Evolutionary conservation across 2,113 vertebrate species (phyloP).

Genomic region (Engystomops pustulosus): DNA sequence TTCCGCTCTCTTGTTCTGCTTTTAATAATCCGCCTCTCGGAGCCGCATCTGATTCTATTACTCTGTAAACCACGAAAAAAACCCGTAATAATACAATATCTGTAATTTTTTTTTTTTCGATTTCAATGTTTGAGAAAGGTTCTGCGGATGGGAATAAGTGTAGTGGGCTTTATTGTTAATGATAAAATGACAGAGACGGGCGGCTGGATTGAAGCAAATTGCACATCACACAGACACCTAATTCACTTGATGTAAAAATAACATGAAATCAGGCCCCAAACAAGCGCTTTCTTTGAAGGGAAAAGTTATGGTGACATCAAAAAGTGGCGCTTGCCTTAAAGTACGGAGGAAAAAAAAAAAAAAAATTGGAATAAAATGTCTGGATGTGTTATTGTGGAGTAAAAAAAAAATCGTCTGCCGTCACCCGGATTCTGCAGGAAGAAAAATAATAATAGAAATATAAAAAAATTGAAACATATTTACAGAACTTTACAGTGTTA

Average conservation of each 20-base stretch:
- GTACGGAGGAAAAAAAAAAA: too few species aligned
- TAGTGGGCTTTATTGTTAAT: not conserved
- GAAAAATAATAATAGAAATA: not conserved
- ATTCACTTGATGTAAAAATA: constrained; percentile 19
- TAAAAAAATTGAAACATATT: not conserved
- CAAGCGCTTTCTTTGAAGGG: not conserved
- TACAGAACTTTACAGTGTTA: too few species aligned
- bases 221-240: not conserved
- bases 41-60: constrained; percentile 1
- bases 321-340: not conserved
- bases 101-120: not conserved
- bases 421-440: not conserved
- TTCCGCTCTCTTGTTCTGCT: not conserved
- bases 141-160: not conserved
- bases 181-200: constrained; percentile 1
- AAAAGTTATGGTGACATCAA: constrained; percentile 27
- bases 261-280: constrained; percentile 18
- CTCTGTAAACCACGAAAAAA: not conserved
- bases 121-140: not conserved
- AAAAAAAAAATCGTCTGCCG: not conserved
- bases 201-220: not conserved
- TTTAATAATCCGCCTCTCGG: not conserved
- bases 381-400: not conserved
- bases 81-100: not conserved
- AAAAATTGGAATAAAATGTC: not conserved